These are phyloP conservation scores for Crotalus tigris DNA, from an alignment of 2,113 vertebrate species.

Conservation along the genomic window DNA sequence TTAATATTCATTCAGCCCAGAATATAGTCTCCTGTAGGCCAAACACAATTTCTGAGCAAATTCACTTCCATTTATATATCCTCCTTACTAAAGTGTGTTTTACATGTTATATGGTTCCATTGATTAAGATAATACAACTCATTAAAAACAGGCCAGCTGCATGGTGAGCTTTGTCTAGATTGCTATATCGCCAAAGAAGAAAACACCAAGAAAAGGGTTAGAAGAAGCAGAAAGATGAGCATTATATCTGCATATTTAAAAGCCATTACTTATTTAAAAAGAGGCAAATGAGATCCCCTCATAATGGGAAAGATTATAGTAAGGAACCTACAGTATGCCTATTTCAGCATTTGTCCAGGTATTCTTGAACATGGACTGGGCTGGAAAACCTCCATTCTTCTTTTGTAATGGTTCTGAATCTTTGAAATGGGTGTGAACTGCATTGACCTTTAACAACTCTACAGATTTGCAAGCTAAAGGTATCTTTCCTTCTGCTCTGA, in stretches of 20 bases:
- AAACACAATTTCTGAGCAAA: constrained; percentile 47
- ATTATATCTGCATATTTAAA: neutral
- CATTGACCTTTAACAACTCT: neutral
- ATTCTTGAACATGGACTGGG: too few relatives aligned
- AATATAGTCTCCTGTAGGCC: constrained; percentile 42
- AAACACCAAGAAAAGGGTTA: neutral
- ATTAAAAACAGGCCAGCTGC: neutral
- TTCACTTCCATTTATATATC: constrained; percentile 38
- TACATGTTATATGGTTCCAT: constrained; percentile 30
- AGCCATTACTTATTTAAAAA: neutral
- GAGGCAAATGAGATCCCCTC: neutral
- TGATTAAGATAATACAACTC: constrained; percentile 40
- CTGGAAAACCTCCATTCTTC: neutral
- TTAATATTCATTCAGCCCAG: constrained; percentile 33
- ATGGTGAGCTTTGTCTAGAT: neutral
- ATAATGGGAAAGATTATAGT: neutral
- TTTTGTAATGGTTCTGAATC: neutral
- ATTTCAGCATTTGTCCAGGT: neutral
- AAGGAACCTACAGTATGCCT: neutral
- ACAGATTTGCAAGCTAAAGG: neutral
- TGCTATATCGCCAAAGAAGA: neutral
- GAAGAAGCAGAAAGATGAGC: neutral
- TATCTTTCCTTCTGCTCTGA: neutral
- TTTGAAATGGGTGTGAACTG: neutral
- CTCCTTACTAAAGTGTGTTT: constrained; percentile 33